phyloP scores from a whole-genome alignment of 2,113 vertebrate species.

The Emydura subglobosa region DNA sequence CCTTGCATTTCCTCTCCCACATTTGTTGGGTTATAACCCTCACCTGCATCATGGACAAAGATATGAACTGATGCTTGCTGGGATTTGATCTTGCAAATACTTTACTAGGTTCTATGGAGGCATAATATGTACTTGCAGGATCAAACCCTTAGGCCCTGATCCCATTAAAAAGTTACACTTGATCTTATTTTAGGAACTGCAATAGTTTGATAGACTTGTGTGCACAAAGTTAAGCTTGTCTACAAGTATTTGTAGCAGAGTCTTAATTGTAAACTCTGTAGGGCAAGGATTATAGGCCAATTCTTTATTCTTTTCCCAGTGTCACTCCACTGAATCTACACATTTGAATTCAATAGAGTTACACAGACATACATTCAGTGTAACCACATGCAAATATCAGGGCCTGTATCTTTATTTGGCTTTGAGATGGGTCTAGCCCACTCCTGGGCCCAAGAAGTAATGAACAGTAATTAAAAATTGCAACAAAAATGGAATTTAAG shows the following conservation, averaged over 20 bases:
- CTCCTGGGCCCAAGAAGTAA: no score
- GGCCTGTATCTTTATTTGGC: not conserved
- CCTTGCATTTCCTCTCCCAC: not conserved
- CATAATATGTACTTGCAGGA: not conserved
- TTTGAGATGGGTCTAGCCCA: not conserved
- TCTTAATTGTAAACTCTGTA: not conserved
- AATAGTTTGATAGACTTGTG: conserved; percentile 14
- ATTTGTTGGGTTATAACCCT: conserved; percentile 5
- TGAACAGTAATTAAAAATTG: no score
- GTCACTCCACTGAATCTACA: not conserved
- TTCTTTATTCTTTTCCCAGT: no score
- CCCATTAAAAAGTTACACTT: conserved; percentile 34
- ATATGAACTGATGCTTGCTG: not conserved
- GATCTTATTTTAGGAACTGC: conserved; percentile 20
- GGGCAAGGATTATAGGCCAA: not conserved
- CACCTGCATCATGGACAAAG: conserved; percentile 43
- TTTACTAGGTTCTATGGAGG: not conserved
- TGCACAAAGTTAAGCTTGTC: not conserved
- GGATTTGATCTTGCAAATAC: conserved; percentile 7
- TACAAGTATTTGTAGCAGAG: not conserved
- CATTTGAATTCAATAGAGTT: not conserved
- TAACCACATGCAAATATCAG: not conserved
- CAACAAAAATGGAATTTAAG: no score
- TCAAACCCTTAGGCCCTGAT: conserved; percentile 28
- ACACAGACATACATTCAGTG: not conserved